Conservation (phyloP, 2,113 vertebrate species). For the Leucosticte australis region DNA sequence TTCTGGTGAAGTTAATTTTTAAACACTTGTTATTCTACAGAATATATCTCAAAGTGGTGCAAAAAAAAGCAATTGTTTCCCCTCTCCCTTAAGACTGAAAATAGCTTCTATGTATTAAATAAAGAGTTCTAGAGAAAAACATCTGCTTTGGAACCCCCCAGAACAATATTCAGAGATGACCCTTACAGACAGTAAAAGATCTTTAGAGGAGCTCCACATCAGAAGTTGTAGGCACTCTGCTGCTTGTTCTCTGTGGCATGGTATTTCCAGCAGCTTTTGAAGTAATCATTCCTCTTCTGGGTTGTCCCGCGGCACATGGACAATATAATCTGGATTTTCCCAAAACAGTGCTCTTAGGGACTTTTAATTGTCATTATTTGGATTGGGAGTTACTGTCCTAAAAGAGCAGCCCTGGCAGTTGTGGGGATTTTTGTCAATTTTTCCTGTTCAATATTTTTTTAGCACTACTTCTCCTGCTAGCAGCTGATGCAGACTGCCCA, state of each 20-base stretch:
- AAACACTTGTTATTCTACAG: not conserved
- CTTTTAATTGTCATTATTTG: not conserved
- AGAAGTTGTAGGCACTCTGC: not conserved
- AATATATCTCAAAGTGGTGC: not conserved
- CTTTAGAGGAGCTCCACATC: not conserved
- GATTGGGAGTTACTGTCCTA: not conserved
- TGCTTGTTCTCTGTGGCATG: not conserved
- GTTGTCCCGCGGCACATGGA: not conserved
- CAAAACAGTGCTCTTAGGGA: not conserved
- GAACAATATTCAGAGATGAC: rapidly evolving
- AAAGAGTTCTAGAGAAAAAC: not conserved
- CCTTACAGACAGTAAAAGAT: not conserved
- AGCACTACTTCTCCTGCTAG: not conserved
- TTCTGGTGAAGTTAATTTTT: not conserved
- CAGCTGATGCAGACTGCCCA: not conserved
- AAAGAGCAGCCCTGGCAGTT: not conserved
- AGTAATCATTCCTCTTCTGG: not conserved
- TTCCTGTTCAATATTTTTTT: not conserved
- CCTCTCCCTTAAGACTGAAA: not conserved
- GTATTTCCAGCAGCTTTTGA: not conserved
- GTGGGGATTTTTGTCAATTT: not conserved
- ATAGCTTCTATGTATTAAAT: not conserved
- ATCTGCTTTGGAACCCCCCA: not conserved
- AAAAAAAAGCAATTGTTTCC: not conserved
- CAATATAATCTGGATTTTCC: not conserved